These are phyloP conservation scores for Phalacrocorax aristotelis DNA, from an alignment of 2,113 vertebrate genomes.

Conservation along the genomic window DNA sequence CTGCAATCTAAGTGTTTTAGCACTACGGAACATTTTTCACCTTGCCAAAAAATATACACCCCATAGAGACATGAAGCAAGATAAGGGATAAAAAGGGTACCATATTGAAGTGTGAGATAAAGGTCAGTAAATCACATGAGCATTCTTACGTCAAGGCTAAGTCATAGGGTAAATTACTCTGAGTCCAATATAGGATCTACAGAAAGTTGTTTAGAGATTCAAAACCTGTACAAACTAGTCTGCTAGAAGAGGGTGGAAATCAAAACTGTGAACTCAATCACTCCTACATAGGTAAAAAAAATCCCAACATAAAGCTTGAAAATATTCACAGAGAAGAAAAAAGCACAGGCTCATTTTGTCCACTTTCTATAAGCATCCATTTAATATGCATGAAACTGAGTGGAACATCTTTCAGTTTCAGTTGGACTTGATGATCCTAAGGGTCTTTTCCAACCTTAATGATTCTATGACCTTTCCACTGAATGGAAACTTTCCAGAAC, in stretches of 20 bases:
- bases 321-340: background rate
- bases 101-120: background rate
- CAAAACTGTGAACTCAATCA: background rate
- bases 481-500: background rate
- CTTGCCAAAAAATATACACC: background rate
- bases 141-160: slow-evolving; percentile 6
- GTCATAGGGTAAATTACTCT: slow-evolving; percentile 1
- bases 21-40: background rate
- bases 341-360: background rate
- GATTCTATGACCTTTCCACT: background rate
- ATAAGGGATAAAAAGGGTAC: background rate
- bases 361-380: background rate
- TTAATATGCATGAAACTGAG: background rate
- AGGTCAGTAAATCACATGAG: slow-evolving; percentile 44
- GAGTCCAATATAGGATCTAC: background rate
- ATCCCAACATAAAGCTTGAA: background rate
- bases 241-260: background rate
- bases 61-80: background rate
- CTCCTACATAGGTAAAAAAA: background rate
- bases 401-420: background rate
- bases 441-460: too few relatives aligned
- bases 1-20: background rate
- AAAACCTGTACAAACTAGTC: background rate
- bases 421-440: too few relatives aligned
- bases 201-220: background rate